Conservation (phyloP, 2,113 vertebrate species). For the Pterophyllum scalare region DNA sequence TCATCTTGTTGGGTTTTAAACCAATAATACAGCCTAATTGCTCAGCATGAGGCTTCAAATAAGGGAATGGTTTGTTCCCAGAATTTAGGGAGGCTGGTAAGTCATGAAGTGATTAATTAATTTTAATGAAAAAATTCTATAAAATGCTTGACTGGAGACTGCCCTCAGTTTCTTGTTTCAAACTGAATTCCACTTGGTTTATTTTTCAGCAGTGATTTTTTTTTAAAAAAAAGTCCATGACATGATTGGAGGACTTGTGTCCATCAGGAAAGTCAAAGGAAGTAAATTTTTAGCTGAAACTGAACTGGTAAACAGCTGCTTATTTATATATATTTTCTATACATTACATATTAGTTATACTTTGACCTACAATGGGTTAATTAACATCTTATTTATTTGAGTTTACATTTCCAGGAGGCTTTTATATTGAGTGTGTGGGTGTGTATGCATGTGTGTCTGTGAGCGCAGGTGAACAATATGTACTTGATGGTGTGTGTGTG, state of each 20-base stretch:
- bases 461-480: slow-evolving; percentile 15
- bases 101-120: neutral
- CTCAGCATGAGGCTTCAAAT: neutral
- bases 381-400: slow-evolving; percentile 1
- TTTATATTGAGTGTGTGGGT: neutral
- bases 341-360: neutral
- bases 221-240: neutral
- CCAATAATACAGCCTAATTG: neutral
- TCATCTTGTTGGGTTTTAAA: neutral
- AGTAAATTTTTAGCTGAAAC: neutral
- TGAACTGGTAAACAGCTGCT: neutral
- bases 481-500: slow-evolving; percentile 7
- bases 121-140: neutral
- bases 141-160: neutral
- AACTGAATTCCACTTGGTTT: neutral
- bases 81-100: neutral
- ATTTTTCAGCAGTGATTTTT: neutral
- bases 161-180: neutral
- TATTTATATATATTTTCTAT: neutral
- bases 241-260: neutral
- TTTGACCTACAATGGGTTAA: neutral
- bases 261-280: neutral
- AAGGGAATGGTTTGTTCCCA: neutral
- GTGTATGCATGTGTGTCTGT: slow-evolving; percentile 9
- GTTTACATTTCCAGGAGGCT: neutral